Evolutionary conservation across 2,797 vertebrate species (phyloP), one percentile per base, ranked within the genome.

Genomic region (Gephyroberyx darwinii): DNA sequence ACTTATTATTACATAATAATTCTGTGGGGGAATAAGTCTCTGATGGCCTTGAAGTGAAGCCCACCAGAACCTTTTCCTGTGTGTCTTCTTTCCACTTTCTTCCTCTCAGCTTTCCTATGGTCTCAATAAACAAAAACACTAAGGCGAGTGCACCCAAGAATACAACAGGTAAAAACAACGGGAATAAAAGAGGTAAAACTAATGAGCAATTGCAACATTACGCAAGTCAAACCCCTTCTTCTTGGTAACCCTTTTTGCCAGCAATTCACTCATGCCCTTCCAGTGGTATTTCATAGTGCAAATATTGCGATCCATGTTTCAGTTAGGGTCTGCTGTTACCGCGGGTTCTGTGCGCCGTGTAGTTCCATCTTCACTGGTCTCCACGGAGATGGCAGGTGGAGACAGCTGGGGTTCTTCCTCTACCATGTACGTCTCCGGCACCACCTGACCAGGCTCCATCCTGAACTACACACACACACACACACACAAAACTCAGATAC

Each of bases 261-360:
- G 26, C 26, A 26, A 26, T 26, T 26, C 26, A 26, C 26, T 9
- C 35, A 37, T 37, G 35, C 35, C 2, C 35, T 37, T 37, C 35
- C 35, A 37, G 35, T 37, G 9, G 35, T 37, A 4, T 37, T 9
- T 9, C 12, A 3, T 10, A 26, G 6, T 26, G 8, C 30, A 41
- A 31, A 35, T 9, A 9, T 39, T 6, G 17, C 26, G 59, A 20
- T 41, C 10, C 5, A 13, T 6, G 12, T 62, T 52, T 33, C 5
- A 6, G 55, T 37, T 30, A 20, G 8, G 2, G 39, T 63, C 17
- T 58, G 4, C 17, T 50, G 5, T 85, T 94, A 98, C 97, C 78
- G 94, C 96, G 57, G 96, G 97, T 90, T 98, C 97, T 1, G 96
- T 97, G 71, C 95, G 96, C 45, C 95, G 93, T 0, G 96, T 97